Base-by-base conservation (phyloP, 2,797 vertebrate species). In the Myotis pilosus region DNA sequence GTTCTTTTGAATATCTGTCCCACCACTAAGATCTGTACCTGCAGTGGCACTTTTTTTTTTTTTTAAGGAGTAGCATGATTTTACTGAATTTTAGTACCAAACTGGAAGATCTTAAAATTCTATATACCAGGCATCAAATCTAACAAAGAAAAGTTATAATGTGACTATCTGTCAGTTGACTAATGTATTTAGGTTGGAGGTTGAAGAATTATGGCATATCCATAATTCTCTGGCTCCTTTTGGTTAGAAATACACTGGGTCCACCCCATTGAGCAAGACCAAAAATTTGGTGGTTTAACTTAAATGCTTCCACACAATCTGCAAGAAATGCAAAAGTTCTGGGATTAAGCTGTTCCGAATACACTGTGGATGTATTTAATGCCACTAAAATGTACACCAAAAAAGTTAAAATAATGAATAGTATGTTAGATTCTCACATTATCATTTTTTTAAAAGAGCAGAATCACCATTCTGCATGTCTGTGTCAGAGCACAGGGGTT, bases 21-120 rank as follows among this genome's bases (percentile, higher is more conserved):
- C 23, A 87, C 12, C 22, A 53, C 72, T 41, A 71, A 64, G 30
- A 92, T 53, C 44, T 74, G 2, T 10, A 64, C 55, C 44, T 81
- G 22, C 28, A 64, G 55, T 6, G 22, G 6, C 8, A n/a, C 5
- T 64, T 62, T 41, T 33, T 44, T 44, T 44, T 44, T 44, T 44
- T 44, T 66, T 30, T 4, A 71, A 33, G 51, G 28, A 38, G 69
- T 64, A 95, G 62, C 38, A 94, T 4, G 69, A 95, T 72, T 97
- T 93, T 93, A 96, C 96, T 97, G 89, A 96, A 79, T 41, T 83
- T 79, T 69, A 96, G 64, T 80, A 92, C 49, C 96, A 20, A 38
- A 57, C 76, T 75, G 38, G n/a, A 55, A n/a, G 92, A 92, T 86
- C 90, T 55, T 90, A 93, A 94, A 89, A 41, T 89, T 69, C n/a